A percentile compares a stretch with the other conserved stretches of the same genome.
These are phyloP conservation scores for Epinephelus malabaricus DNA, from an alignment of 2,797 vertebrate genomes.

Conservation along the genomic window DNA sequence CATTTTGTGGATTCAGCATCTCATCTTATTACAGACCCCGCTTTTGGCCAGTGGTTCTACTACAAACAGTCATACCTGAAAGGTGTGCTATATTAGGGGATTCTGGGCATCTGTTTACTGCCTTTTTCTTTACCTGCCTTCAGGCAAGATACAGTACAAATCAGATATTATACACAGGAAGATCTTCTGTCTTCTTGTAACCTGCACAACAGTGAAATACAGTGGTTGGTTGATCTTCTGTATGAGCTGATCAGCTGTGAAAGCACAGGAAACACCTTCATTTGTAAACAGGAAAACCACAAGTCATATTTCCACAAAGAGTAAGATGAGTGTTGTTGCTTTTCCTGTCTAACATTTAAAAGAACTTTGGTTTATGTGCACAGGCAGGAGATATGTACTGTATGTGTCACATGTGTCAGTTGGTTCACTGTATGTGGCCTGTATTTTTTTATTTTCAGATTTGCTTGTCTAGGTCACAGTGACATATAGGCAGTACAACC, in stretches of 20 bases:
- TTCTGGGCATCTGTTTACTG: neutral
- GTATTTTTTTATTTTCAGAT: neutral
- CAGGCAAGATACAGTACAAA: neutral
- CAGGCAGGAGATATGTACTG: neutral
- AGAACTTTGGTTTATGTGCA: neutral
- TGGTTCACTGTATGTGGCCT: neutral
- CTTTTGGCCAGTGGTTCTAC: conserved; percentile 23
- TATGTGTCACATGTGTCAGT: conserved; percentile 2
- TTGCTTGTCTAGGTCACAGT: neutral
- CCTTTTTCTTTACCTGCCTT: neutral
- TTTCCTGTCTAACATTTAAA: conserved; percentile 45
- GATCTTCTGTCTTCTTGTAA: neutral
- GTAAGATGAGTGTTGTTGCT: conserved; percentile 60
- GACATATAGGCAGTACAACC: neutral
- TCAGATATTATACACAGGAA: neutral
- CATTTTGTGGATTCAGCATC: neutral
- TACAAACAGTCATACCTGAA: conserved; percentile 16
- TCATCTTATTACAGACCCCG: conserved; percentile 10
- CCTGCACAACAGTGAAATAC: neutral
- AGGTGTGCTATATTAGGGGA: neutral
- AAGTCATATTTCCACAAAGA: conserved; percentile 59
- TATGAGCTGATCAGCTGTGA: conserved; percentile 15
- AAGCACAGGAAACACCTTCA: conserved; percentile 48
- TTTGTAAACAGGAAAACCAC: conserved; percentile 78
- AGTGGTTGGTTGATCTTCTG: conserved; percentile 5